Evolutionary conservation across 1,140 invertebrate species (phyloP).

Genomic region (Drosophila neocordata): DNA sequence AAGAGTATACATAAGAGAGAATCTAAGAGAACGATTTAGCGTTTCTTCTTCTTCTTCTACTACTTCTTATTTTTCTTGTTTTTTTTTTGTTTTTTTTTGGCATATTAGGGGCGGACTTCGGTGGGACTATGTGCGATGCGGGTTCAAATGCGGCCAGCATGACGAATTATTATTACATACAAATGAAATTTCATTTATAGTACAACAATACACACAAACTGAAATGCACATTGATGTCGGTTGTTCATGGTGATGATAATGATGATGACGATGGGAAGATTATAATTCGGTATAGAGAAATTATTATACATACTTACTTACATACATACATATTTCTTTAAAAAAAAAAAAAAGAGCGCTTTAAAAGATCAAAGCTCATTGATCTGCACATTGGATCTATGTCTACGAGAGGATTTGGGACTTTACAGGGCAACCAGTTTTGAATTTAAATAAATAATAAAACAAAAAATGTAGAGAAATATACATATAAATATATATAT

Average conservation of each 20-base stretch:
- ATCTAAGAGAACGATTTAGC: slow-evolving; percentile 25
- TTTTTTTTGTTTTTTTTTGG: slow-evolving; percentile 46
- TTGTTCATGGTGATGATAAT: slow-evolving; percentile 60
- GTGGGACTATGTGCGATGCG: slow-evolving; percentile 52
- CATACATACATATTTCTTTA: slow-evolving; percentile 11
- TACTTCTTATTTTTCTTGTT: slow-evolving; percentile 15
- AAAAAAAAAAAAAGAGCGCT: neutral
- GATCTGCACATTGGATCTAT: slow-evolving; percentile 44
- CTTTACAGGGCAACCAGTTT: slow-evolving; percentile 27
- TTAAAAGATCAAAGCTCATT: slow-evolving; percentile 66
- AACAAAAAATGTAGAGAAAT: neutral
- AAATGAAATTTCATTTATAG: slow-evolving; percentile 72
- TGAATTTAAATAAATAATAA: slow-evolving; percentile 1
- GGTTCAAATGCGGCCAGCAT: slow-evolving; percentile 79
- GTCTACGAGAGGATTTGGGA: slow-evolving; percentile 14
- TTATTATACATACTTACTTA: slow-evolving; percentile 6
- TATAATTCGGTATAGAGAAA: slow-evolving; percentile 29
- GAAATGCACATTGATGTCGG: slow-evolving; percentile 67
- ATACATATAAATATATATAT: too few species aligned
- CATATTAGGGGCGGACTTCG: slow-evolving; percentile 66
- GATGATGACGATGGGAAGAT: slow-evolving; percentile 55
- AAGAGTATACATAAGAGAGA: slow-evolving; percentile 39
- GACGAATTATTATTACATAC: slow-evolving; percentile 79
- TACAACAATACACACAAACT: slow-evolving; percentile 38
- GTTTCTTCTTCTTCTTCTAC: slow-evolving; percentile 22